Base-by-base conservation (phyloP, 2,113 vertebrate species). In the Nymphicus hollandicus region DNA sequence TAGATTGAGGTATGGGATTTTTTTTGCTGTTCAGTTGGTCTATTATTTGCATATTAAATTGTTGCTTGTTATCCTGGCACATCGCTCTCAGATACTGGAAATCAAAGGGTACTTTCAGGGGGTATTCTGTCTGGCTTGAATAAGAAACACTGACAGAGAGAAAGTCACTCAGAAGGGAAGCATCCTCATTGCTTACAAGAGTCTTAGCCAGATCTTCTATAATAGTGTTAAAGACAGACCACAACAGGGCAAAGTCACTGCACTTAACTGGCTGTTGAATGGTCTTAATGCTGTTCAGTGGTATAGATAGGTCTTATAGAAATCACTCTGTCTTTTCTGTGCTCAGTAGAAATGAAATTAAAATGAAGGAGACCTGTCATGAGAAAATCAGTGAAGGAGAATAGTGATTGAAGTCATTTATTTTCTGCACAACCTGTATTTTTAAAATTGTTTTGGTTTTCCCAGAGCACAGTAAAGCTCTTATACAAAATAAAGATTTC, bases 1-100 rank as follows among this genome's bases (percentile, higher is more conserved):
- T 73, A 87, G 88, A 80, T 91, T 91, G 85, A 44, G 63, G 39
- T 81, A 69, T 56, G 81, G 97, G 71, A 76, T 86, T 63, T 55
- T 76, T 58, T 76, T 35, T 60, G 33, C 77, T 79, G 68, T 73
- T 91, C 91, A 79, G 49, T 81, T 55, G 87, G 60, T 86, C 65
- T 79, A 14, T 53, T 44, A 80, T 94, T 92, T 89, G 88, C 78
- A 83, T 96, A 68, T 68, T 69, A 94, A 96, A 84, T 44, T 86
- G 47, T 39, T 86, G 55, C 72, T 93, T 86, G 90, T 91, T 91
- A 81, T 47, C 79, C 74, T 69, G 31, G 44, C 28, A 68, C 33
- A 23, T 81, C 41, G 35, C 46, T 86, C 78, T 22, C 52, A 69
- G 68, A 33, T 88, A 50, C 9, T 95, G 93, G 80, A 86, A 93